These are phyloP conservation scores for Pomatostomus ruficeps DNA, from an alignment of 2,113 vertebrate genomes.

Conservation along the genomic window DNA sequence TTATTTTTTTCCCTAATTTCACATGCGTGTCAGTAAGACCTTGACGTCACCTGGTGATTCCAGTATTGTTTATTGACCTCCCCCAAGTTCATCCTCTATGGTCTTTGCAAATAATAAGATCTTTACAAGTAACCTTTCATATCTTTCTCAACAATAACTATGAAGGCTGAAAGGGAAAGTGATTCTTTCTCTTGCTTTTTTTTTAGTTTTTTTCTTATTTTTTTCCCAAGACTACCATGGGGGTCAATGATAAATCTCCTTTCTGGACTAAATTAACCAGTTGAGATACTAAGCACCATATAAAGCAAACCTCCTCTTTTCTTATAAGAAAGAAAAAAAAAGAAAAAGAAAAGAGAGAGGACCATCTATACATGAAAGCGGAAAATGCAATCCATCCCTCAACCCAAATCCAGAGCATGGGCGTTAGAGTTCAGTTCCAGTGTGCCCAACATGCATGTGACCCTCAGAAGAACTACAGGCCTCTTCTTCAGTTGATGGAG, in stretches of 20 bases:
- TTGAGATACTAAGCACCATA: background rate
- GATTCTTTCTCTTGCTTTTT: accelerated
- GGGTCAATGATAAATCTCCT: background rate
- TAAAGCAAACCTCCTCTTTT: background rate
- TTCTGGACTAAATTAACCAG: background rate
- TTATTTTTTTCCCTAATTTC: background rate
- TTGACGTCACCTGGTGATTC: background rate
- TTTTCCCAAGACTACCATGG: accelerated
- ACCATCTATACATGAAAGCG: background rate
- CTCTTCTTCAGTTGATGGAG: background rate
- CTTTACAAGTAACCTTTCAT: background rate
- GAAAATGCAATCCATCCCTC: background rate
- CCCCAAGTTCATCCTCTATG: background rate
- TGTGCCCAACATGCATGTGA: background rate
- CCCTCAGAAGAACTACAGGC: background rate
- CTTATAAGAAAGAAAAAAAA: background rate
- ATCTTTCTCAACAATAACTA: background rate
- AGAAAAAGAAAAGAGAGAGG: background rate
- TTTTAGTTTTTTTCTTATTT: too few species aligned
- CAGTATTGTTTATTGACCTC: background rate
- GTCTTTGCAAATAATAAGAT: background rate
- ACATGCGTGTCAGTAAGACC: background rate
- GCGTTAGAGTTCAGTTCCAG: background rate
- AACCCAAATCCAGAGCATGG: accelerated
- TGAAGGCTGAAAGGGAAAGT: background rate